These are phyloP conservation scores for Syncerus caffer DNA, from an alignment of 2,797 vertebrate species.

Conservation along the genomic window DNA sequence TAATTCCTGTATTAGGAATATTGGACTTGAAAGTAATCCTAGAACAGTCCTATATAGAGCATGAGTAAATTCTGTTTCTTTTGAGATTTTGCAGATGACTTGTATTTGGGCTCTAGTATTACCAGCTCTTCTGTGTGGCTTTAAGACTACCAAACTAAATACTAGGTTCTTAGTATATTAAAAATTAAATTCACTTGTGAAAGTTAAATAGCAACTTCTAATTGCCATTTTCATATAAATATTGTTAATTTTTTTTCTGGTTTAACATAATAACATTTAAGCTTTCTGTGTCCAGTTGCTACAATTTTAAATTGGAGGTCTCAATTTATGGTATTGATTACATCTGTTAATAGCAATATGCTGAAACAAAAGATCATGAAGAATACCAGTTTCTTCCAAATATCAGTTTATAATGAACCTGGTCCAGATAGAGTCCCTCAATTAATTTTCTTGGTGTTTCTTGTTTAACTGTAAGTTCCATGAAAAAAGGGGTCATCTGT, in stretches of 20 bases:
- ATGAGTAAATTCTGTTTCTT: background rate
- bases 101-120: background rate
- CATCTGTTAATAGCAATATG: background rate
- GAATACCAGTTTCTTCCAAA: background rate
- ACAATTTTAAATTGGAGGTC: background rate
- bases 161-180: background rate
- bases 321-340: background rate
- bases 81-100: background rate
- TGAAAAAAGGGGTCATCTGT: background rate
- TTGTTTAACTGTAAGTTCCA: background rate
- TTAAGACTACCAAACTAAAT: background rate
- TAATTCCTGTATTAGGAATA: background rate
- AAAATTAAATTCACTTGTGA: background rate
- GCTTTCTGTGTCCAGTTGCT: background rate
- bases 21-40: background rate
- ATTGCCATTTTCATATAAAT: background rate
- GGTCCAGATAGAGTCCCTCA: background rate
- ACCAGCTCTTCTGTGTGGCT: background rate
- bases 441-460: background rate
- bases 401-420: background rate
- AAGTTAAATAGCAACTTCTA: background rate
- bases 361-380: background rate
- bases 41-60: background rate
- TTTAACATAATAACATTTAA: background rate
- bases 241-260: background rate